phyloP scores from a whole-genome alignment of 2,113 vertebrate genomes.

The Psittacula cyanocephala region DNA sequence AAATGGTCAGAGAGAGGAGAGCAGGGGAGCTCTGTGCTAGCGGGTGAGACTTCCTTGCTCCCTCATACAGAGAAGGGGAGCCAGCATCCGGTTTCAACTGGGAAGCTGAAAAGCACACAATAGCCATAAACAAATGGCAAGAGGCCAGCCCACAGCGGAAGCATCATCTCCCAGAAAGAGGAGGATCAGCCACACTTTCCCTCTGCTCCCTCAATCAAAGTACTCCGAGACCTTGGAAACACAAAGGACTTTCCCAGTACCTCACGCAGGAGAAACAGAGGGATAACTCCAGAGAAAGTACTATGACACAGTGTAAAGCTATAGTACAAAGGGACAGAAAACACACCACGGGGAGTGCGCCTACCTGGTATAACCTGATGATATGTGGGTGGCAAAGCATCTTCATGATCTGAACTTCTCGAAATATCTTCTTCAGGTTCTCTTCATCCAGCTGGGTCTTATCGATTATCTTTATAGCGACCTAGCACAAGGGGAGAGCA shows the following conservation, averaged over 20 bases:
- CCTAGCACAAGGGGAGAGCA: slow-evolving; percentile 71
- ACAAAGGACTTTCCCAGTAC: background rate
- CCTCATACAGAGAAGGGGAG: background rate
- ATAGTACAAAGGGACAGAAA: fast-evolving
- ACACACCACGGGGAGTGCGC: background rate
- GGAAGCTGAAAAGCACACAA: slow-evolving; percentile 32
- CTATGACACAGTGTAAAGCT: fast-evolving
- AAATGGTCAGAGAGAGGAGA: background rate
- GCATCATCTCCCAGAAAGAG: background rate
- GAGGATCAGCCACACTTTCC: background rate
- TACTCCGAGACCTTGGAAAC: background rate
- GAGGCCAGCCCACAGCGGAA: background rate
- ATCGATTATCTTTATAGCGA: slow-evolving; percentile 98
- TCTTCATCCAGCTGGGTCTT: slow-evolving; percentile 98
- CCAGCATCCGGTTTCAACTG: background rate
- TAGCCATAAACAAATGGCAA: slow-evolving; percentile 28
- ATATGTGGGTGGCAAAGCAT: slow-evolving; percentile 98
- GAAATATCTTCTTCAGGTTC: slow-evolving; percentile 98
- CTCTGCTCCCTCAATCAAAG: background rate
- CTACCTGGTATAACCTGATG: slow-evolving; percentile 96
- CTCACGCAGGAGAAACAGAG: fast-evolving
- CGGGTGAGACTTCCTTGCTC: background rate
- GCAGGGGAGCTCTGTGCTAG: background rate
- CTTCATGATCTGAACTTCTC: slow-evolving; percentile 99
- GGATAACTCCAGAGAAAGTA: background rate